These are phyloP conservation scores for Nibea albiflora DNA, from an alignment of 2,113 vertebrate species.

Conservation along the genomic window DNA sequence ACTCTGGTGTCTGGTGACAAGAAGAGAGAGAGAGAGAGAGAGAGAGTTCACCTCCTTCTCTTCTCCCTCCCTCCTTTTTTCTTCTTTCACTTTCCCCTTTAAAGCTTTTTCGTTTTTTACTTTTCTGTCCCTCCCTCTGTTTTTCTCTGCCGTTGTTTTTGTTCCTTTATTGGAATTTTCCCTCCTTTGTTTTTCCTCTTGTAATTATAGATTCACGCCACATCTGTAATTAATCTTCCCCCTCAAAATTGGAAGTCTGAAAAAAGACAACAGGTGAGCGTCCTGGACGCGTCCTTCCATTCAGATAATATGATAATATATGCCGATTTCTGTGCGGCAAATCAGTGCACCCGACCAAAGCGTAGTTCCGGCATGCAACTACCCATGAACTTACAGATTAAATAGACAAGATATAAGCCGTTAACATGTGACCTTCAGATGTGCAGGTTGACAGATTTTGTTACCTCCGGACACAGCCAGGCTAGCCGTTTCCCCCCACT, in stretches of 20 bases:
- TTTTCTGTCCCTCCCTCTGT: not conserved
- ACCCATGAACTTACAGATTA: not conserved
- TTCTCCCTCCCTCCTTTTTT: not conserved
- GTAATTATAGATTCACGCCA: not conserved
- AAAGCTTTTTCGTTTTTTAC: not conserved
- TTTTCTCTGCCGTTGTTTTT: not conserved
- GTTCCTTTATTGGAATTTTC: not conserved
- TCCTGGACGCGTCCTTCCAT: no score
- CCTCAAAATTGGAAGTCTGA: not conserved
- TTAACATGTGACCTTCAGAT: no score
- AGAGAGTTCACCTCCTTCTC: conserved; percentile 3
- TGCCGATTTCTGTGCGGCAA: no score
- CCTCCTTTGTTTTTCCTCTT: not conserved
- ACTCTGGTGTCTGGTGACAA: conserved; percentile 47
- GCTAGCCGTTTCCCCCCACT: no score
- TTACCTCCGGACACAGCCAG: no score
- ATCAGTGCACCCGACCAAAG: no score
- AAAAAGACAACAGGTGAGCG: not conserved
- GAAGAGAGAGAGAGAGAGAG: not conserved
- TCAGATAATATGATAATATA: no score
- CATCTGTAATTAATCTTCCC: not conserved
- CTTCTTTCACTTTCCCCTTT: not conserved
- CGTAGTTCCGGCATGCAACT: no score
- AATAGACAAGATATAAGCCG: not conserved
- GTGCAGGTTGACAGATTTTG: no score